A percentile compares a stretch with the other conserved stretches of the same genome.
Evolutionary conservation across 2,888 invertebrate species (phyloP).

Genomic region (Cantharis flavilabris): DNA sequence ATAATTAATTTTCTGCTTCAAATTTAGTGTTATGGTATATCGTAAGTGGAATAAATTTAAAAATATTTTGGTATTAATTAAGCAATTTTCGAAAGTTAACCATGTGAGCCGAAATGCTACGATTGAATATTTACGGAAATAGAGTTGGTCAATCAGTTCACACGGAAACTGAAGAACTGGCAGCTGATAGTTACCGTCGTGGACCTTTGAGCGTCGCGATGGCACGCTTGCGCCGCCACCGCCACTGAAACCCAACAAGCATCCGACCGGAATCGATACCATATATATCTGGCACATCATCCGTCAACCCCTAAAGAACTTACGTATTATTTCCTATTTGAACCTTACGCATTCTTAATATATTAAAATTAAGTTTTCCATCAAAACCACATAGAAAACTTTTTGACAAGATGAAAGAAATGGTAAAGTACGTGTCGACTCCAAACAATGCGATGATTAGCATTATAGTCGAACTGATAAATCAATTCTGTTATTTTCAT

Average conservation of each 20-base stretch:
- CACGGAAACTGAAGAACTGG: constrained; percentile 38
- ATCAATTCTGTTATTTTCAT: neutral
- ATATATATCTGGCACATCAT: constrained; percentile 35
- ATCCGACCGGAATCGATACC: constrained; percentile 44
- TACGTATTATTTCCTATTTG: constrained; percentile 25
- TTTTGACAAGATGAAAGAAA: neutral
- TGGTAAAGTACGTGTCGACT: neutral
- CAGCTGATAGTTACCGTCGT: constrained; percentile 36
- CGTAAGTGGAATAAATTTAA: neutral
- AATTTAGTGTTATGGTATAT: neutral
- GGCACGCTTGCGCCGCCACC: constrained; percentile 37
- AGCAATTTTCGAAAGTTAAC: neutral
- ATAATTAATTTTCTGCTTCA: neutral
- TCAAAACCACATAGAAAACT: neutral
- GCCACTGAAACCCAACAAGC: constrained; percentile 37
- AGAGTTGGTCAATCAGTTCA: constrained; percentile 32
- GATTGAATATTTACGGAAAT: constrained; percentile 11
- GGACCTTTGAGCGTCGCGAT: constrained; percentile 35
- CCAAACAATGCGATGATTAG: neutral
- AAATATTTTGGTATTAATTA: neutral
- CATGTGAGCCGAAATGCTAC: constrained; percentile 11
- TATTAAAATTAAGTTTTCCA: neutral
- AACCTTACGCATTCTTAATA: neutral
- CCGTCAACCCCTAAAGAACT: constrained; percentile 35
- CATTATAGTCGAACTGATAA: neutral